These are phyloP conservation scores for Chouioia cunea DNA, from an alignment of 2,888 invertebrate genomes.

Conservation along the genomic window DNA sequence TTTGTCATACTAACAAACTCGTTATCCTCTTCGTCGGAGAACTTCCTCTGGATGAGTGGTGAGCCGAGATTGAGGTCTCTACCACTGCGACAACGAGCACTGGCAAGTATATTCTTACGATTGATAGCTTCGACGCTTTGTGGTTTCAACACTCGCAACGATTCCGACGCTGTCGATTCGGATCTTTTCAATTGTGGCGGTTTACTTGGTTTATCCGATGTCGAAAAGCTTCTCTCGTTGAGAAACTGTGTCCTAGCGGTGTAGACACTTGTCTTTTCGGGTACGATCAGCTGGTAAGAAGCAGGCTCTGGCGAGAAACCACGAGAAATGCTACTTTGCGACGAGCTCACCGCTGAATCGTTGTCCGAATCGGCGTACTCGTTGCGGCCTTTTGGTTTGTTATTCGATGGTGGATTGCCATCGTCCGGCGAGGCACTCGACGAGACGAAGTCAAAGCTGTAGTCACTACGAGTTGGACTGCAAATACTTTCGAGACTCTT, in stretches of 20 bases:
- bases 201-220: slow-evolving; percentile 67
- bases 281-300: slow-evolving; percentile 61
- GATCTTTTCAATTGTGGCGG: slow-evolving; percentile 72
- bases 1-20: slow-evolving; percentile 44
- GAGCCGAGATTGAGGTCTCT: slow-evolving; percentile 79
- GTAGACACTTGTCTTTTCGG: slow-evolving; percentile 42
- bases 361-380: slow-evolving; percentile 83
- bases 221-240: slow-evolving; percentile 47
- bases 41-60: slow-evolving; percentile 80
- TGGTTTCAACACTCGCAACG: slow-evolving; percentile 78
- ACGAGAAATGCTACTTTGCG: slow-evolving; percentile 83
- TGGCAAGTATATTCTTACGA: slow-evolving; percentile 87
- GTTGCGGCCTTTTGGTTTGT: slow-evolving; percentile 50
- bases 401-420: slow-evolving; percentile 18
- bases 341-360: slow-evolving; percentile 89
- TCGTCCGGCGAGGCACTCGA: slow-evolving; percentile 63
- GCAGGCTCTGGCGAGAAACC: slow-evolving; percentile 78
- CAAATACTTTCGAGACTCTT: slow-evolving; percentile 74
- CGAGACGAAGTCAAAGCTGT: slow-evolving; percentile 71
- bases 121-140: slow-evolving; percentile 87
- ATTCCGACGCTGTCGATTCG: slow-evolving; percentile 75
- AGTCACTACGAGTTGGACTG: slow-evolving; percentile 73
- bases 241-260: slow-evolving; percentile 28
- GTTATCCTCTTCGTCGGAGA: slow-evolving; percentile 67
- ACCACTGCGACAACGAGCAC: slow-evolving; percentile 87